Base-by-base conservation (phyloP, 2,797 vertebrate species). In the Salmo trutta region DNA sequence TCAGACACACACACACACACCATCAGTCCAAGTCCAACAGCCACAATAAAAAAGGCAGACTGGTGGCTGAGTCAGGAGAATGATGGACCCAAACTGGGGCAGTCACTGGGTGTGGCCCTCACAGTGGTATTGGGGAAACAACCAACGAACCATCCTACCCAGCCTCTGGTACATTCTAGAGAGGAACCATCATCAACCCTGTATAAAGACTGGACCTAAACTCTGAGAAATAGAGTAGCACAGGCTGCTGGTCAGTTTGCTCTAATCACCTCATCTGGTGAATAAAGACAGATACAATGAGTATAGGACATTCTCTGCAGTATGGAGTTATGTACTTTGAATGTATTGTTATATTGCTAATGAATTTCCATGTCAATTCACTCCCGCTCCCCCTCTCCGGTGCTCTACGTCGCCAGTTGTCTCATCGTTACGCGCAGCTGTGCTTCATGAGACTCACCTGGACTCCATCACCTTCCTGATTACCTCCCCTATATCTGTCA, bases 21-120 rank as follows among this genome's bases (percentile, higher is more conserved):
- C 3, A 6, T 1, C 27, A 73, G 19, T 16, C 71, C 19, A 17
- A 73, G 27, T 19, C 27, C 31, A 8, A 56, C 27, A 19, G 6
- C 16, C 71, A 8, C 52, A 68, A 36, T 36, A 71, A 71, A 19
- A 51, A 12, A 21, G 5, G 3, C 70, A 72, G 24, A 53, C 70
- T 72, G 70, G 29, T 36, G 29, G 21, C 70, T 72, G 70, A 72
- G 69, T 71, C 69, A 71, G 36, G 3, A 67, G 65, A 4, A 67
- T 33, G 29, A 33, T 5, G 67, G 6, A 67, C 65, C 65, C 27
- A 17, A 67, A 31, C 29, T 67, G 65, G 15, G 65, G 65, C 65
- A 6, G 15, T 29, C 65, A n/a, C 17, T 47, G 33, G 67, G 67
- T 70, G 67, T 70, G 67, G 33, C 36, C 19, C 17, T 41, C 16